A percentile compares a stretch with the other conserved stretches of the same genome.
Evolutionary conservation across 2,113 vertebrate genomes (phyloP).

Genomic region (Pluvianellus socialis): DNA sequence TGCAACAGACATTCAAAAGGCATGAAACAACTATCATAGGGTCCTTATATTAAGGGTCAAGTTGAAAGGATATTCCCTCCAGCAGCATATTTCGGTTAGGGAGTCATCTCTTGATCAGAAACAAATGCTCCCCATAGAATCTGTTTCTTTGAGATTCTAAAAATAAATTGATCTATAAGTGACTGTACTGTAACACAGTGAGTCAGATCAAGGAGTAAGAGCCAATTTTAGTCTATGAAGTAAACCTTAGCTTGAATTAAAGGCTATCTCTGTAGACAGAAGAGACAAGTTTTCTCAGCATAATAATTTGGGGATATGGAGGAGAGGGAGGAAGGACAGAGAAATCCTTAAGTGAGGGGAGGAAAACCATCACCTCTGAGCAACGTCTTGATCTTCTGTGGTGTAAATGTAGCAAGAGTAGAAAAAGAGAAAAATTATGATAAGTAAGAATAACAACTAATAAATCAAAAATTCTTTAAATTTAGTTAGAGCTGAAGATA

Average conservation of each 20-base stretch:
- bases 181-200: constrained; percentile 64
- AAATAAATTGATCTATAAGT: constrained; percentile 71
- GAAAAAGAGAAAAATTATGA: not conserved
- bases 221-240: constrained; percentile 70
- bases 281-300: not conserved
- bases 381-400: not conserved
- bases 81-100: not conserved
- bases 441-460: not conserved
- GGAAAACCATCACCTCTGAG: not conserved
- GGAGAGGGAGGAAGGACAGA: not conserved
- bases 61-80: constrained; percentile 10
- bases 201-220: constrained; percentile 67
- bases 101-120: constrained; percentile 51
- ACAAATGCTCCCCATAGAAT: constrained; percentile 47
- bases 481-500: not conserved
- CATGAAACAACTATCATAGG: not conserved
- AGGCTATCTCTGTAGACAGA: constrained; percentile 13
- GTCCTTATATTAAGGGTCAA: not conserved
- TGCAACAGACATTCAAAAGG: not conserved
- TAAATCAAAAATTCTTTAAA: not conserved
- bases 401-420: not conserved
- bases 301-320: not conserved
- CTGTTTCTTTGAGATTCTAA: constrained; percentile 67
- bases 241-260: constrained; percentile 35
- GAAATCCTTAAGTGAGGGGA: not conserved